phyloP scores from a whole-genome alignment of 2,113 vertebrate species.

The Cyanocitta stelleri region DNA sequence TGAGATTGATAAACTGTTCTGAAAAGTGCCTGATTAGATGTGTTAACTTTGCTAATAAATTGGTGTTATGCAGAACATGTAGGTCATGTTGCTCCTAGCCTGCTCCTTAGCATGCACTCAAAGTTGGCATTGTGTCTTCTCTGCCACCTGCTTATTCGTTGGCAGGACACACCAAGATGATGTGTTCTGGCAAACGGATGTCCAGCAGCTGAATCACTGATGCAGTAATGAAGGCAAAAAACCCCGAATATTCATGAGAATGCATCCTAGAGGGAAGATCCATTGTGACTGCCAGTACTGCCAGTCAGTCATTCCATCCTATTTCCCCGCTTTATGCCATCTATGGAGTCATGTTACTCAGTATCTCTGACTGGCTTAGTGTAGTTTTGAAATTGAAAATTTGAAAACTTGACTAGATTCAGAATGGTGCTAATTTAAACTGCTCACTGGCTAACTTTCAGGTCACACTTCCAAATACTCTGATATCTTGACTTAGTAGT shows the following conservation, averaged over 20 bases:
- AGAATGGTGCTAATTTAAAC: background rate
- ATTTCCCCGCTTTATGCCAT: background rate
- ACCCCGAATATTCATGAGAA: background rate
- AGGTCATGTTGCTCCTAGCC: background rate
- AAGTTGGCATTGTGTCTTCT: background rate
- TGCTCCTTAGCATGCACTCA: background rate
- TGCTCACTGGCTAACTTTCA: background rate
- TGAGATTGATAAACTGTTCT: background rate
- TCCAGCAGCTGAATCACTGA: background rate
- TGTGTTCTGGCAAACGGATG: background rate
- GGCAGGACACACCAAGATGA: background rate
- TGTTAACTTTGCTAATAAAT: background rate
- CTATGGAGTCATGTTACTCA: background rate
- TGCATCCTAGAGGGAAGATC: background rate
- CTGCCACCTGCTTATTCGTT: background rate
- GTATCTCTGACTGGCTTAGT: background rate
- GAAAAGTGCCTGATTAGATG: background rate
- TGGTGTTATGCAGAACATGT: background rate
- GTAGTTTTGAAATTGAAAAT: background rate
- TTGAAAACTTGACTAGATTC: background rate
- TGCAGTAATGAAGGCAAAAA: background rate
- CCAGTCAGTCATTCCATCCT: background rate
- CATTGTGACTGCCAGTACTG: background rate
- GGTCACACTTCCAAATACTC: background rate
- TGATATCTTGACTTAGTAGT: background rate